phyloP scores from a whole-genome alignment of 1,140 invertebrate genomes.

The Plectrocnemia conspersa region DNA sequence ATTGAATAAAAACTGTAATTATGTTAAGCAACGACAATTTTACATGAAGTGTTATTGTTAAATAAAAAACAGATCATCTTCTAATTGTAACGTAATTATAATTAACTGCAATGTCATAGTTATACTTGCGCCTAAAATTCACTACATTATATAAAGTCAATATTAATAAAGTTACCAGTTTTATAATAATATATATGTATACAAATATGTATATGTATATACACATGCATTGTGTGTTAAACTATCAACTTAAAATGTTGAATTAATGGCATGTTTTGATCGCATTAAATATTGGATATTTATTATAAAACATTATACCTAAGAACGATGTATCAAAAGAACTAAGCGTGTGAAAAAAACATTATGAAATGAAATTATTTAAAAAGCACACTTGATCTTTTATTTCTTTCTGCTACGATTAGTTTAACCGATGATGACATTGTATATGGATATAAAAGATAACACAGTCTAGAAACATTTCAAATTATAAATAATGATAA shows the following conservation, averaged over 20 bases:
- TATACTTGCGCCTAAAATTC: slow-evolving; percentile 31
- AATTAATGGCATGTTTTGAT: slow-evolving; percentile 25
- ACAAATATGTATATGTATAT: slow-evolving; percentile 3
- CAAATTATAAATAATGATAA: no score
- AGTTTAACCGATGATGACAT: no score
- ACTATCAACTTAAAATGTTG: slow-evolving; percentile 30
- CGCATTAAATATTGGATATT: slow-evolving; percentile 32
- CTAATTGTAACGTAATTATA: slow-evolving; percentile 16
- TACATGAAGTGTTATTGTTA: slow-evolving; percentile 24
- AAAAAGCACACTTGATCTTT: slow-evolving; percentile 15
- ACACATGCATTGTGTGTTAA: slow-evolving; percentile 8
- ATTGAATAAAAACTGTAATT: slow-evolving; percentile 27
- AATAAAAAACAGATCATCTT: background rate
- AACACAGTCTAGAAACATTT: no score
- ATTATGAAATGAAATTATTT: slow-evolving; percentile 32
- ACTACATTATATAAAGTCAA: slow-evolving; percentile 31
- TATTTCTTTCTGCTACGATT: no score
- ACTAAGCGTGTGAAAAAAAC: slow-evolving; percentile 36
- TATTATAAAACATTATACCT: slow-evolving; percentile 24
- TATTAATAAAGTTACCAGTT: slow-evolving; percentile 31
- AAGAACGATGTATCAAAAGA: slow-evolving; percentile 35
- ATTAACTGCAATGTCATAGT: slow-evolving; percentile 30
- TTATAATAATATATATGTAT: slow-evolving; percentile 25
- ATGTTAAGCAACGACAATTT: slow-evolving; percentile 22
- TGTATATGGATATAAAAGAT: no score